Conservation (phyloP, 2,113 vertebrate species). For the Ondatra zibethicus region DNA sequence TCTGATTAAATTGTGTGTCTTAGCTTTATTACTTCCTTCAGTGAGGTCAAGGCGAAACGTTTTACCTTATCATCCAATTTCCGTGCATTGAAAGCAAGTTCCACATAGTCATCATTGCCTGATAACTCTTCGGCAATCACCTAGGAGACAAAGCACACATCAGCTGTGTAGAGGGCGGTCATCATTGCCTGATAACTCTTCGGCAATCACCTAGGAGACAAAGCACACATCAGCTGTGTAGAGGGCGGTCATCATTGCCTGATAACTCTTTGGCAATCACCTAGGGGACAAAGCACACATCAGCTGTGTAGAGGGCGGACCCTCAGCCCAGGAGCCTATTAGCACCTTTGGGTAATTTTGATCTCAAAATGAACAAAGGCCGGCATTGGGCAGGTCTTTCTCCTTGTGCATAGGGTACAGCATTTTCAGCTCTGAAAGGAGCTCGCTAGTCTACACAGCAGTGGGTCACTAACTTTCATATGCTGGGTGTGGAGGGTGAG, state of each 20-base stretch:
- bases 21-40: conserved; percentile 75
- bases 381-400: neutral
- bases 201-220: conserved; percentile 93
- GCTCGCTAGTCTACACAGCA: neutral
- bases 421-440: neutral
- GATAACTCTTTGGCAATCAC: no score
- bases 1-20: conserved; percentile 80
- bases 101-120: conserved; percentile 98
- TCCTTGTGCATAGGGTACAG: neutral
- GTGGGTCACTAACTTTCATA: neutral
- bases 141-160: conserved; percentile 84
- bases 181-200: conserved; percentile 97
- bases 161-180: conserved; percentile 89
- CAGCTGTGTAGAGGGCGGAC: no score
- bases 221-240: conserved; percentile 61
- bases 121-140: conserved; percentile 97
- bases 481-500: neutral
- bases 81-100: conserved; percentile 97
- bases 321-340: neutral
- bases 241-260: no score
- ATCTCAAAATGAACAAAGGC: neutral
- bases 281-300: no score
- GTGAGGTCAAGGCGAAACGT: conserved; percentile 78
- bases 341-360: neutral
- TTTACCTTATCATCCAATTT: conserved; percentile 99